phyloP scores from a whole-genome alignment of 1,140 invertebrate genomes.

The Carcinoscorpius rotundicauda region DNA sequence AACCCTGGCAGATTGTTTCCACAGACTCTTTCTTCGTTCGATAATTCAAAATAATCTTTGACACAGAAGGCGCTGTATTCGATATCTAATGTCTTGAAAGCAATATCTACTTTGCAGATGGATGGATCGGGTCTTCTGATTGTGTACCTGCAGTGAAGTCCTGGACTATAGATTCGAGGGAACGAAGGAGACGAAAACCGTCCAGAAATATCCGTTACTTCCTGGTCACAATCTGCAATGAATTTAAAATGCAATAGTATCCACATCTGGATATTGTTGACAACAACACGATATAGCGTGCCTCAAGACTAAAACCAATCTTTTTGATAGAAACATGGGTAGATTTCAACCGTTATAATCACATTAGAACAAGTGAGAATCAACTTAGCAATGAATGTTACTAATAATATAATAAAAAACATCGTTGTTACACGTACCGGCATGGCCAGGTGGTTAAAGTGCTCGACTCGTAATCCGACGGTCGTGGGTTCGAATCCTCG shows the following conservation, averaged over 20 bases:
- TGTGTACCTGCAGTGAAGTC: not conserved
- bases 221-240: not conserved
- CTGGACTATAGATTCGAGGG: not conserved
- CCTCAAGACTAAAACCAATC: no score
- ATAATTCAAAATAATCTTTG: not conserved
- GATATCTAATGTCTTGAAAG: not conserved
- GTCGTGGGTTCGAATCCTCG: no score
- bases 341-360: no score
- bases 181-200: not conserved
- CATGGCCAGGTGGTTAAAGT: no score
- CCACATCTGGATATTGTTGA: not conserved
- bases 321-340: no score
- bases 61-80: not conserved
- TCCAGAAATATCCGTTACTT: not conserved
- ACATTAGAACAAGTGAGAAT: no score
- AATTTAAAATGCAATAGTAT: not conserved
- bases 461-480: no score
- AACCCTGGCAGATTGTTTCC: not conserved
- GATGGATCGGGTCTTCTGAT: not conserved
- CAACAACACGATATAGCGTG: not conserved
- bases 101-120: not conserved
- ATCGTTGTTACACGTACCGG: no score
- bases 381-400: no score
- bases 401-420: no score
- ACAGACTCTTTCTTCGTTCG: not conserved